Evolutionary conservation across 2,797 vertebrate species (phyloP), one percentile per base, ranked within the genome.

Genomic region (Schizothorax lantsangensis): DNA sequence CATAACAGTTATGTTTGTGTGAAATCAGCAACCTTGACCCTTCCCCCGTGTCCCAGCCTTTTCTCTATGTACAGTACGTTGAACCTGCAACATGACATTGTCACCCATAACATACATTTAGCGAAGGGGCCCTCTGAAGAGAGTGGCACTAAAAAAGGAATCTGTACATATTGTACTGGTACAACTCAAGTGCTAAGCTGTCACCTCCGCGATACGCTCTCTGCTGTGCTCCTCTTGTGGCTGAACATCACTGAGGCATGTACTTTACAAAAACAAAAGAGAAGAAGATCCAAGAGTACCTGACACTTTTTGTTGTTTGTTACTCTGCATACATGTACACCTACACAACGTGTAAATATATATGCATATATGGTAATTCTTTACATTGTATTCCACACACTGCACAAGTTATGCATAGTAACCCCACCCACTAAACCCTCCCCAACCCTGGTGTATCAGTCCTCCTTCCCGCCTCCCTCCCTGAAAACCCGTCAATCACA

Each of bases 21-120:
- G 94, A 93, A 96, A 96, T 96, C 94, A 96, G 96, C 97, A 96
- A 96, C 96, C 92, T 91, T 86, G 81, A 91, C 91, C 90, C 86
- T 84, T 64, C 73, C 85, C 89, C 86, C 72, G 52, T 83, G 78
- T 85, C 89, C 86, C 86, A 92, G 90, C 94, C 96, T 96, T 96
- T 94, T 77, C 87, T 95, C 95, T 99, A 99, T 99, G 97, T 99
- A 99, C 98, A 99, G 98, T 98, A 98, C 97, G 98, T 99, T 99
- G 98, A 99, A 99, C 98, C 98, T 98, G 98, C 98, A 99, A 99
- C 98, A 98, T 99, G 98, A 99, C 97, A 98, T 97, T 97, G 97
- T 98, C 97, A 98, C 98, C 97, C 95, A 97, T 97, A 98, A 99
- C 97, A 98, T 97, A 98, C 97, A 97, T 97, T 98, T 98, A 97